A percentile compares a stretch with the other conserved stretches of the same genome.
These are phyloP conservation scores for Meta bourneti DNA, from an alignment of 2,888 invertebrate genomes.

Conservation along the genomic window DNA sequence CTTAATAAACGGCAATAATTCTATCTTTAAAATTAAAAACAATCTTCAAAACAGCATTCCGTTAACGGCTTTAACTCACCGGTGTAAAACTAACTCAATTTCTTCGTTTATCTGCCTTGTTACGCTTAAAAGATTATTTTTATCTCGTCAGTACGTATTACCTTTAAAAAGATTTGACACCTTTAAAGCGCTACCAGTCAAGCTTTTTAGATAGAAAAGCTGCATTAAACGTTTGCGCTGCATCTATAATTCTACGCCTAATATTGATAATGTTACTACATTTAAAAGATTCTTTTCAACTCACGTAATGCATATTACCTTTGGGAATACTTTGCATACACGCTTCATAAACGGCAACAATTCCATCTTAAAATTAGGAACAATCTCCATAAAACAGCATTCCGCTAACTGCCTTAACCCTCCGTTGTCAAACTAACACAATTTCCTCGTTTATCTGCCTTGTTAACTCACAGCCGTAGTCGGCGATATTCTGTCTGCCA, in stretches of 20 bases:
- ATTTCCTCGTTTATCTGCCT: background rate
- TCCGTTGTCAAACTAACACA: background rate
- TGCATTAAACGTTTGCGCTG: too few relatives aligned
- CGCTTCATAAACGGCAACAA: background rate
- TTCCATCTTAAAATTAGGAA: background rate
- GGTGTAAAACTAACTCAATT: background rate
- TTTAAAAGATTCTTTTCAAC: background rate
- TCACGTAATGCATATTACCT: background rate
- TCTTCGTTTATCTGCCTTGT: too few relatives aligned
- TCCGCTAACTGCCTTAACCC: background rate
- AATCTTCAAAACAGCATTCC: too few relatives aligned
- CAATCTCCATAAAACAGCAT: background rate
- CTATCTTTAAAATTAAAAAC: too few relatives aligned
- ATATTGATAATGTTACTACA: background rate
- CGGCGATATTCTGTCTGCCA: background rate
- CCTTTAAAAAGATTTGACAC: too few relatives aligned
- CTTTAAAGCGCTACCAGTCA: too few relatives aligned
- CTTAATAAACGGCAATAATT: too few relatives aligned
- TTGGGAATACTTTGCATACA: background rate
- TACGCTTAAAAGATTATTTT: too few relatives aligned
- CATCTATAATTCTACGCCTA: too few relatives aligned
- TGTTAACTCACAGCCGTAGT: background rate
- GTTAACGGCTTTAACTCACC: too few relatives aligned
- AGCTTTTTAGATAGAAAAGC: too few relatives aligned
- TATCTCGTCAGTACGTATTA: too few relatives aligned